A percentile compares a stretch with the other conserved stretches of the same genome.
These are phyloP conservation scores for Periparus ater DNA, from an alignment of 2,797 vertebrate species.

Conservation along the genomic window DNA sequence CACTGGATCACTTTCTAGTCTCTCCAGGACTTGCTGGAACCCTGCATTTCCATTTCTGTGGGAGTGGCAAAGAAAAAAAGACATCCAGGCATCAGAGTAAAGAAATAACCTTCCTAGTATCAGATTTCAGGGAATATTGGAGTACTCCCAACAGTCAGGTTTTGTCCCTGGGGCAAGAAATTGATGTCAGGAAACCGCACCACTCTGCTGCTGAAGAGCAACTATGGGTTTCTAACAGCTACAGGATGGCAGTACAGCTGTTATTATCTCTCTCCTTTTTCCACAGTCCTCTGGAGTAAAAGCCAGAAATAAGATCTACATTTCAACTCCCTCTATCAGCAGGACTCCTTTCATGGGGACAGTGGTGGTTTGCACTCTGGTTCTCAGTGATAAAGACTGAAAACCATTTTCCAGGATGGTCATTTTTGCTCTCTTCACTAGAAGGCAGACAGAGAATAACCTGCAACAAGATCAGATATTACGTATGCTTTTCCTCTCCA, in stretches of 20 bases:
- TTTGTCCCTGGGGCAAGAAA: background rate
- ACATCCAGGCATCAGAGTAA: background rate
- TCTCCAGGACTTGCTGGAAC: conserved; percentile 88
- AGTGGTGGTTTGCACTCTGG: background rate
- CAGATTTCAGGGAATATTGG: background rate
- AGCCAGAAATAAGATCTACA: background rate
- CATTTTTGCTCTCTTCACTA: background rate
- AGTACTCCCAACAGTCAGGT: background rate
- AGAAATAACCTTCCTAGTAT: background rate
- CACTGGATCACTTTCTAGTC: conserved; percentile 86
- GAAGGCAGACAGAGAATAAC: background rate
- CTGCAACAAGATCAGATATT: background rate
- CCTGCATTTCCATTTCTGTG: conserved; percentile 84
- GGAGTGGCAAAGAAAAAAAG: background rate
- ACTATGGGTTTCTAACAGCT: background rate
- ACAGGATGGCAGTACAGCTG: background rate
- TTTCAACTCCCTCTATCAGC: background rate
- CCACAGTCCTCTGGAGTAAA: background rate
- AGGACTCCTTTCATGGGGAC: background rate
- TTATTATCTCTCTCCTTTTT: background rate
- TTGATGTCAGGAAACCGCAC: background rate
- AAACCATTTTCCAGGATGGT: background rate
- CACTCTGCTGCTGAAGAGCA: background rate
- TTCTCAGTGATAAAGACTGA: background rate
- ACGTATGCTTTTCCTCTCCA: background rate